Conservation (phyloP, 2,888 invertebrate species). For the Eudasyphora cyanicolor region DNA sequence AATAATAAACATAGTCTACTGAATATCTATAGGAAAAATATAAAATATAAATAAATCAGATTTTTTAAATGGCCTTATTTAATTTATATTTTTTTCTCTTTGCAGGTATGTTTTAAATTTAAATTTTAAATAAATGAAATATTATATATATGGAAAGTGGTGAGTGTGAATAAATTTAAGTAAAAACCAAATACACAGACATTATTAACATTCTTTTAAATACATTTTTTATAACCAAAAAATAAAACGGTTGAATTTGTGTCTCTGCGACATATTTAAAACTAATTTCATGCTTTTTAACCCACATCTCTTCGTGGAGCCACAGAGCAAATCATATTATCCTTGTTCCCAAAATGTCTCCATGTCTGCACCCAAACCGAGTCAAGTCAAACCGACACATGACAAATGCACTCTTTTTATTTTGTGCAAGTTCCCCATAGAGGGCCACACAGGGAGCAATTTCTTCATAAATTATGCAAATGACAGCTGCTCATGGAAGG, state of each 20-base stretch:
- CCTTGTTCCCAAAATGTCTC: neutral
- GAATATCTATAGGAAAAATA: neutral
- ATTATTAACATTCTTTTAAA: no score
- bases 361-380: no score
- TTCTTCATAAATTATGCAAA: slow-evolving; percentile 45
- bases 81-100: neutral
- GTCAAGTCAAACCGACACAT: neutral
- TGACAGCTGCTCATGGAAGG: neutral
- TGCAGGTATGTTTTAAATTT: neutral
- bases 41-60: no score
- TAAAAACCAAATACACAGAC: no score
- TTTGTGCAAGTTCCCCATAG: neutral
- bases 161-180: neutral
- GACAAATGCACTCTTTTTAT: neutral
- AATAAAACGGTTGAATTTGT: neutral
- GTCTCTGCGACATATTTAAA: neutral
- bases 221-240: no score
- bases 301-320: neutral
- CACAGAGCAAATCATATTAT: neutral
- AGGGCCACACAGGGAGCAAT: neutral
- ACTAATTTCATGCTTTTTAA: neutral
- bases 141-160: neutral
- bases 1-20: no score
- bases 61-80: no score
- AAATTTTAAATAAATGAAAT: neutral